These are phyloP conservation scores for Cistogaster globosa DNA, from an alignment of 2,888 invertebrate species.

Conservation along the genomic window DNA sequence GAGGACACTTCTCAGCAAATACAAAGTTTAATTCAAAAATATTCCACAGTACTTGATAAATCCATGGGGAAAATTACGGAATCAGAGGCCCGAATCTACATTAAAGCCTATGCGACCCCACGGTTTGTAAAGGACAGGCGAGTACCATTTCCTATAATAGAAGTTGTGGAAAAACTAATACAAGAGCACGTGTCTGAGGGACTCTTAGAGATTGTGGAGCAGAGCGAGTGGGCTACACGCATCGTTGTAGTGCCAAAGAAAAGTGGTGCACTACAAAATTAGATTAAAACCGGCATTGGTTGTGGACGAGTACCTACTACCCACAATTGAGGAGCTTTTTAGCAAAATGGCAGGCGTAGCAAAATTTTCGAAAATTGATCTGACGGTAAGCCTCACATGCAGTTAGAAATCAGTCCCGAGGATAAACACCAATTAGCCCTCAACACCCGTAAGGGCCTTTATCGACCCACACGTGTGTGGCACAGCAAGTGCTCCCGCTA, in stretches of 20 bases:
- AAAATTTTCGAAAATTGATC: too few relatives aligned
- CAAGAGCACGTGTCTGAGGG: neutral
- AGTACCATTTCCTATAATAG: neutral
- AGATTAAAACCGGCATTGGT: neutral
- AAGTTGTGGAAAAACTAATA: neutral
- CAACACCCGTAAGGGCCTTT: too few relatives aligned
- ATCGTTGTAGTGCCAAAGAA: neutral
- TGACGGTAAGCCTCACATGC: too few relatives aligned
- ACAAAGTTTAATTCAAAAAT: neutral
- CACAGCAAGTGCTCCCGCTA: too few relatives aligned
- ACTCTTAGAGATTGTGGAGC: neutral
- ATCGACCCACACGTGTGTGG: too few relatives aligned
- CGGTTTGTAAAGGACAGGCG: neutral
- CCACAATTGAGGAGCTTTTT: neutral
- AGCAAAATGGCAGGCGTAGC: too few relatives aligned
- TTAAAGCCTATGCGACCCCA: neutral
- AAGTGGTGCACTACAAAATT: neutral
- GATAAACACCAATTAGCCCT: too few relatives aligned
- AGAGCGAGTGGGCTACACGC: neutral
- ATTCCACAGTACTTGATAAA: neutral
- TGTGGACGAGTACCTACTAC: neutral
- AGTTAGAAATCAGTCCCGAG: too few relatives aligned
- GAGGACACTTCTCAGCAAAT: too few relatives aligned
- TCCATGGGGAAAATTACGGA: neutral
- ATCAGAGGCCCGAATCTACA: too few relatives aligned